Conservation (phyloP, 2,113 vertebrate species). For the Gracilinanus agilis region DNA sequence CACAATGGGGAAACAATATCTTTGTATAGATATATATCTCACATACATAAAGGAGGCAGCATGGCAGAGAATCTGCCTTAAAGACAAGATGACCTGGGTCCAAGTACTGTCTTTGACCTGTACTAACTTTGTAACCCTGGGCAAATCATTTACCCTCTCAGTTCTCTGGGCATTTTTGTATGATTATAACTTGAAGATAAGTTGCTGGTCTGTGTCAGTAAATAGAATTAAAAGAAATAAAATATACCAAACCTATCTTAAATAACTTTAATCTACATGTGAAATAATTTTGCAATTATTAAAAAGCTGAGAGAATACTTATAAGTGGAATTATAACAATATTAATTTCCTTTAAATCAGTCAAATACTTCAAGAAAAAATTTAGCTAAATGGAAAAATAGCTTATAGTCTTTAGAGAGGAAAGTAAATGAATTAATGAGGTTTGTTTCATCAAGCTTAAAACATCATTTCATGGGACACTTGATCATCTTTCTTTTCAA, state of each 20-base stretch:
- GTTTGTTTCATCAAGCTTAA: neutral
- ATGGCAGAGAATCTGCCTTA: neutral
- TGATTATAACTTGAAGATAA: neutral
- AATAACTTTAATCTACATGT: neutral
- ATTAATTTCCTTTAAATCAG: neutral
- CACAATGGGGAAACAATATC: no score
- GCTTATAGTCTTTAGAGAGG: neutral
- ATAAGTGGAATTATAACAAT: neutral
- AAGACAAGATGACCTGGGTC: neutral
- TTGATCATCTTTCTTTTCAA: neutral
- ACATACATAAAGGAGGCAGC: neutral
- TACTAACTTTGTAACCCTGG: neutral
- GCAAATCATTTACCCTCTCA: neutral
- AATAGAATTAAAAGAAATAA: neutral
- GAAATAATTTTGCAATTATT: neutral
- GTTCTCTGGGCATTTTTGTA: neutral
- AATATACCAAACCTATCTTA: neutral
- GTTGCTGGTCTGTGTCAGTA: neutral
- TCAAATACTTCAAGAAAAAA: neutral
- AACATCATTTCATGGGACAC: neutral
- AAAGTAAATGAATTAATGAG: neutral
- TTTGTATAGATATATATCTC: neutral
- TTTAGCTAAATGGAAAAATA: neutral
- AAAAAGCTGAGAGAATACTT: neutral
- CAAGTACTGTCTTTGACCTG: neutral